Evolutionary conservation across 2,113 vertebrate species (phyloP).

Genomic region (Taurulus bubalis): DNA sequence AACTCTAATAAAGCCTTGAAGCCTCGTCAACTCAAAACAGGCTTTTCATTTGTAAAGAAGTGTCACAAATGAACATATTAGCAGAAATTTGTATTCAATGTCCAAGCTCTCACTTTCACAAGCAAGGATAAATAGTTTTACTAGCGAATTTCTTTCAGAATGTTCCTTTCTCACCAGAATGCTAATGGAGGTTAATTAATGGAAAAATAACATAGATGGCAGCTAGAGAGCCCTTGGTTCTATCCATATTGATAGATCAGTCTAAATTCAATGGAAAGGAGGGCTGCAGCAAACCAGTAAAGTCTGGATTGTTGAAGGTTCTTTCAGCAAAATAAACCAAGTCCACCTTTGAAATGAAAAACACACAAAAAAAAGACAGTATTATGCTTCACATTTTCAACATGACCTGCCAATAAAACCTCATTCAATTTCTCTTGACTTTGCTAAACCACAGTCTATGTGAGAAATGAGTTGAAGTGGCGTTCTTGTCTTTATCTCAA

Average conservation of each 20-base stretch:
- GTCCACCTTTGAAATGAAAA: conserved; percentile 7
- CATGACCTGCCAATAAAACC: neutral
- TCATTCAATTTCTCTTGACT: conserved; percentile 11
- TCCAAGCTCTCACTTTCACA: conserved; percentile 10
- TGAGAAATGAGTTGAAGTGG: conserved; percentile 5
- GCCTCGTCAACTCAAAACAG: conserved; percentile 48
- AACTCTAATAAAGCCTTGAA: conserved; percentile 79
- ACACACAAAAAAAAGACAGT: conserved; percentile 1
- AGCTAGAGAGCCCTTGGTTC: conserved; percentile 22
- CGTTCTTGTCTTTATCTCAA: conserved; percentile 30
- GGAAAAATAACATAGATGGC: conserved; percentile 27
- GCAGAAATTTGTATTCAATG: conserved; percentile 14
- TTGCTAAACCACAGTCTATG: neutral
- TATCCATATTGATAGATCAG: conserved; percentile 31
- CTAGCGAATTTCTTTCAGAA: conserved; percentile 24
- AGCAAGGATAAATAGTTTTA: conserved; percentile 11
- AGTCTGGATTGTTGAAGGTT: conserved; percentile 14
- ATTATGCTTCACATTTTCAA: conserved; percentile 8
- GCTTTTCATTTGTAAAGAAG: conserved; percentile 43
- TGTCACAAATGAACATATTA: conserved; percentile 2
- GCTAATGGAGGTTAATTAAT: conserved; percentile 51
- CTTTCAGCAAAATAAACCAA: conserved; percentile 8
- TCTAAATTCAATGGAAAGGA: neutral
- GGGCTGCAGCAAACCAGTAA: conserved; percentile 26
- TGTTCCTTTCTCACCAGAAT: conserved; percentile 10